A percentile compares a stretch with the other conserved stretches of the same genome.
Conservation (phyloP, 2,113 vertebrate species). For the Calypte anna region DNA sequence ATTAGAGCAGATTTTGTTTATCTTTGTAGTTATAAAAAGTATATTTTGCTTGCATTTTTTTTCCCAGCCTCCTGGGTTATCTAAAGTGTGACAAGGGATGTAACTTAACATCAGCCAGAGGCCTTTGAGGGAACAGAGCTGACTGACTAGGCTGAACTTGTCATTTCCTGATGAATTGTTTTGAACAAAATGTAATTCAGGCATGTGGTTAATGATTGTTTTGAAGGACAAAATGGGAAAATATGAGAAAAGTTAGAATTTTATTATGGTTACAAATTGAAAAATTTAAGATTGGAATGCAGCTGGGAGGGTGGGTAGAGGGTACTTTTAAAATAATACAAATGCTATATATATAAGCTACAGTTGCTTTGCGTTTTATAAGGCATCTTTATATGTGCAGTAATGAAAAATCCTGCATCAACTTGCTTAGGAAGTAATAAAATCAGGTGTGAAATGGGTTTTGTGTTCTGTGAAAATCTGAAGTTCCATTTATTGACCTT, state of each 20-base stretch:
- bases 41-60: not conserved
- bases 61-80: not conserved
- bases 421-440: not conserved
- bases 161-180: slow-evolving; percentile 16
- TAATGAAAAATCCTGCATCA: not conserved
- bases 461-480: not conserved
- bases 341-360: not conserved
- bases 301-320: not conserved
- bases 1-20: slow-evolving; percentile 32
- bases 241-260: not conserved
- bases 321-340: not conserved
- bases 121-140: not conserved
- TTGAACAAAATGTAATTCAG: not conserved
- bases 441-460: slow-evolving; percentile 1
- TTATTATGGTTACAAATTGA: not conserved
- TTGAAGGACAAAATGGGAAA: slow-evolving; percentile 7
- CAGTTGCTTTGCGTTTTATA: slow-evolving; percentile 3
- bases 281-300: not conserved
- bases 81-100: not conserved
- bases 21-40: not conserved
- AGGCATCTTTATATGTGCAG: not conserved
- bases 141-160: slow-evolving; percentile 23
- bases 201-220: not conserved
- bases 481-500: not conserved
- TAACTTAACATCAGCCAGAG: not conserved